phyloP scores from a whole-genome alignment of 2,888 invertebrate genomes.

The Marasmarcha lunaedactyla region DNA sequence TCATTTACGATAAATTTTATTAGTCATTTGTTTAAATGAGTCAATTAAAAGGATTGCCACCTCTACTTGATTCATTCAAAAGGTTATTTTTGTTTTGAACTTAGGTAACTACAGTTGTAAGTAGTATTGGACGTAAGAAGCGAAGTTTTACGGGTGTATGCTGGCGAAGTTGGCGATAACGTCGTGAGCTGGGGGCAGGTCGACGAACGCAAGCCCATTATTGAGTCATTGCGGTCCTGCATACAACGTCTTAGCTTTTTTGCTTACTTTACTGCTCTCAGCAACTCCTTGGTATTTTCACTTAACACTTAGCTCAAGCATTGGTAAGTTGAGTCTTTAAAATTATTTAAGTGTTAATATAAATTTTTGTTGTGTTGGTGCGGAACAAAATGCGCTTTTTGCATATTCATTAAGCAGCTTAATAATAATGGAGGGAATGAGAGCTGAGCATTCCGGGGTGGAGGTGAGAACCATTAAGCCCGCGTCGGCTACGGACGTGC shows the following conservation, averaged over 20 bases:
- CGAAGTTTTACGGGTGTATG: too few relatives aligned
- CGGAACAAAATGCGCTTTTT: conserved; percentile 27
- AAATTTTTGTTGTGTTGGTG: conserved; percentile 3
- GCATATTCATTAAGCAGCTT: conserved; percentile 34
- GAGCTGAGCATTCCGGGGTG: conserved; percentile 24
- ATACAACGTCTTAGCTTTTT: too few relatives aligned
- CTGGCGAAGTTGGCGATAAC: conserved; percentile 21
- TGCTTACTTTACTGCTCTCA: too few relatives aligned
- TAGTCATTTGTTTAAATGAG: conserved; percentile 29
- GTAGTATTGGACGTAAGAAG: too few relatives aligned
- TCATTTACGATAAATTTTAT: conserved; percentile 32
- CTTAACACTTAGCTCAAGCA: conserved; percentile 14
- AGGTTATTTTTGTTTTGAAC: conserved; percentile 2
- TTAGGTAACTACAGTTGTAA: too few relatives aligned
- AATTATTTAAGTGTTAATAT: too few relatives aligned
- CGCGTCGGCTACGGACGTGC: not conserved
- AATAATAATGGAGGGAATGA: conserved; percentile 29
- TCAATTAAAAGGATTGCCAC: not conserved
- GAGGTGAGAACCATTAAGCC: conserved; percentile 27
- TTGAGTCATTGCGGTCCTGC: conserved; percentile 39
- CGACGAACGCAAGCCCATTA: conserved; percentile 42
- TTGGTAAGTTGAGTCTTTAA: too few relatives aligned
- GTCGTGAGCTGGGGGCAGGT: conserved; percentile 44
- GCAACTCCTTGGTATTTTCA: conserved; percentile 9
- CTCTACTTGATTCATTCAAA: conserved; percentile 4